Conservation (phyloP, 2,113 vertebrate genomes). For the Callopanchax toddi region DNA sequence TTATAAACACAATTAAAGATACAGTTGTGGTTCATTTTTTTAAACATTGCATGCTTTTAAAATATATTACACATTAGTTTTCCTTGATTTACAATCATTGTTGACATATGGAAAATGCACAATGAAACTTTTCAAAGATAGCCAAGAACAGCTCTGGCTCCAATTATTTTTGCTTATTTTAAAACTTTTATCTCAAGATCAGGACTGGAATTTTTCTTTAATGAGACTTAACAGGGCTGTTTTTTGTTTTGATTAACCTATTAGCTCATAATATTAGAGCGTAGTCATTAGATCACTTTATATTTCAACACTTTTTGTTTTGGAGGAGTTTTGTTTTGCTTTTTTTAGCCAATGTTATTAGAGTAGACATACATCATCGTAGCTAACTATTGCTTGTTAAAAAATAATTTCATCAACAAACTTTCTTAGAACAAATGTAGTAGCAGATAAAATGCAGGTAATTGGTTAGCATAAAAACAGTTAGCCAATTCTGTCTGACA, state of each 20-base stretch:
- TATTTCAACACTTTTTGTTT: neutral
- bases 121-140: neutral
- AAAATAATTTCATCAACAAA: no score
- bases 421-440: no score
- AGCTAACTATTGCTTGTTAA: no score
- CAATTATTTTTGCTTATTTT: neutral
- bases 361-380: no score
- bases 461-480: no score
- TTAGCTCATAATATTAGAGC: neutral
- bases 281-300: neutral
- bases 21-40: conserved; percentile 27
- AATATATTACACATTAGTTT: conserved; percentile 34
- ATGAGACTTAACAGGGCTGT: neutral
- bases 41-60: conserved; percentile 28
- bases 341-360: neutral
- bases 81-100: conserved; percentile 41
- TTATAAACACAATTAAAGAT: conserved; percentile 44
- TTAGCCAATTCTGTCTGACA: no score
- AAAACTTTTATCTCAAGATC: neutral
- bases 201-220: neutral
- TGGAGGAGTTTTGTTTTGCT: neutral
- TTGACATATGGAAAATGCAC: conserved; percentile 35
- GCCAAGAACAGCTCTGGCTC: neutral
- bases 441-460: no score
- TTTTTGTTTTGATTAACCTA: neutral